phyloP scores from a whole-genome alignment of 2,888 invertebrate genomes.

The Linnaemya tessellans region DNA sequence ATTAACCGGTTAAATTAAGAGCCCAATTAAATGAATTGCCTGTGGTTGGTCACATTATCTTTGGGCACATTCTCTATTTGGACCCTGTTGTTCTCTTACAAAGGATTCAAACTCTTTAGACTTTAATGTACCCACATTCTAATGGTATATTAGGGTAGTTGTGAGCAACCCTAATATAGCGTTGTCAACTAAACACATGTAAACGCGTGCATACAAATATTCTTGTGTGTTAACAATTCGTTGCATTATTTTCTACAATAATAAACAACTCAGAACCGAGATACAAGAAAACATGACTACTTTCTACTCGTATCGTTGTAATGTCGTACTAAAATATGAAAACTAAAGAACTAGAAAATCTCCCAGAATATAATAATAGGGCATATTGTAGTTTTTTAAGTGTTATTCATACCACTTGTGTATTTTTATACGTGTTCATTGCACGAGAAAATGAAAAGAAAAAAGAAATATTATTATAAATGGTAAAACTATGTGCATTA shows the following conservation, averaged over 20 bases:
- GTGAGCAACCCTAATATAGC: not conserved
- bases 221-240: constrained; percentile 26
- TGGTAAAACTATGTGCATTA: constrained; percentile 17
- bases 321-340: not conserved
- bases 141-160: no score
- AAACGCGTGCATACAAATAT: not conserved
- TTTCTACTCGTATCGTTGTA: constrained; percentile 25
- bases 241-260: constrained; percentile 33
- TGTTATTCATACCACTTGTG: constrained; percentile 66
- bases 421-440: constrained; percentile 46
- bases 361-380: constrained; percentile 6
- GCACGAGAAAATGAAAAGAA: no score
- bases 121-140: no score
- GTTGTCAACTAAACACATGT: not conserved
- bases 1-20: no score
- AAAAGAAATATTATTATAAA: constrained; percentile 35
- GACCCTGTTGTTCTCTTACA: no score
- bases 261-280: constrained; percentile 21
- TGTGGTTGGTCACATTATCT: no score
- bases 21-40: no score
- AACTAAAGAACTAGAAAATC: constrained; percentile 15
- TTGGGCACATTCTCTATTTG: no score
- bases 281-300: not conserved
- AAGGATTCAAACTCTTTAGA: no score
- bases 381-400: constrained; percentile 30